Evolutionary conservation across 1,140 invertebrate species (phyloP).

Genomic region (Chelonus insularis): DNA sequence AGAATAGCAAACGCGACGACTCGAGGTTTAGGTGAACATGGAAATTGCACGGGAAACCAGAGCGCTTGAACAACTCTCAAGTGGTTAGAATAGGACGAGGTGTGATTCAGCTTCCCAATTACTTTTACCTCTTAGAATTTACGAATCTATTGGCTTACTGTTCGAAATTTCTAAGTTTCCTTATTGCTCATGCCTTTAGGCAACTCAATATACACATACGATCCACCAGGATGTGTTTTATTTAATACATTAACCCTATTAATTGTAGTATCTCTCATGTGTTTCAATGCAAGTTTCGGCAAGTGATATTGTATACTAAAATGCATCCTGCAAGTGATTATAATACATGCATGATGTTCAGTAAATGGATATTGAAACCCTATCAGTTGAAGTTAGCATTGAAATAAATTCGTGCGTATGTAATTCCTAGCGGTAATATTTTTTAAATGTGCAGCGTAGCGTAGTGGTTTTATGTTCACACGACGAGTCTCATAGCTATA

Average conservation of each 20-base stretch:
- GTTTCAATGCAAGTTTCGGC: too few species aligned
- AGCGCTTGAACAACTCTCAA: slow-evolving; percentile 19
- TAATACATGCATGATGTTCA: neutral
- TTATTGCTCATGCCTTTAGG: neutral
- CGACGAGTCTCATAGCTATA: neutral
- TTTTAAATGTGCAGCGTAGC: neutral
- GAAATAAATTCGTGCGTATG: neutral
- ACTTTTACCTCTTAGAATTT: slow-evolving; percentile 7
- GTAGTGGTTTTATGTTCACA: neutral
- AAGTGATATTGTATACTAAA: too few species aligned
- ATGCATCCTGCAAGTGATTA: too few species aligned
- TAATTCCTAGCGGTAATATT: neutral
- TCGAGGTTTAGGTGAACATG: neutral
- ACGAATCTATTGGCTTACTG: slow-evolving; percentile 7
- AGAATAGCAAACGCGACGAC: slow-evolving; percentile 10
- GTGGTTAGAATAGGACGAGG: slow-evolving; percentile 14
- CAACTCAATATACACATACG: neutral
- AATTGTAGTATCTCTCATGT: too few species aligned
- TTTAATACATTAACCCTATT: too few species aligned
- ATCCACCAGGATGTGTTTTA: too few species aligned
- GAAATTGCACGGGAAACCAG: slow-evolving; percentile 18
- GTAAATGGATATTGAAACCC: neutral
- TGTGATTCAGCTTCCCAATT: slow-evolving; percentile 24
- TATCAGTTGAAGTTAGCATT: neutral
- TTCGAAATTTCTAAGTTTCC: neutral